Evolutionary conservation across 2,888 invertebrate genomes (phyloP), one percentile per base, ranked within the genome.

Genomic region (Ischnura elegans): DNA sequence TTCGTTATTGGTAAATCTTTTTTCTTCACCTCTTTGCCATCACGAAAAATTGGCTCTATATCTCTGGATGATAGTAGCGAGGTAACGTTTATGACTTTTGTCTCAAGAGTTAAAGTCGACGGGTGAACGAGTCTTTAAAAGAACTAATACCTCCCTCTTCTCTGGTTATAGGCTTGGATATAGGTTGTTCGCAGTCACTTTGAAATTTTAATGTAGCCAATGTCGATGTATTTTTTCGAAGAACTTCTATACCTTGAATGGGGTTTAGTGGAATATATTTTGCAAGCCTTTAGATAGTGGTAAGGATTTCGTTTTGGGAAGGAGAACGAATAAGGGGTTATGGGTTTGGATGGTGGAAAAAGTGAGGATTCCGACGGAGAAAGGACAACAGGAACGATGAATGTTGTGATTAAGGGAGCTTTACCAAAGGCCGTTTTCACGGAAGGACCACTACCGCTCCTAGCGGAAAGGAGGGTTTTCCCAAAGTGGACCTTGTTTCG

Each of bases 371-470:
- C 8, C 16, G 43, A 43, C 43, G 3, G 21, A 43, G 90, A 61
- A 90, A 90, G 61, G 36, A n/a, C n/a, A 90, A 90, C 43, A 43
- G n/a, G 45, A 43, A 43, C 90, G 55, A 66, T 90, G 61, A 90
- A 90, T 90, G 61, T 55, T 43, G 61, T 66, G 90, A 90, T 90
- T 90, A 90, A 45, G 90, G 76, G 61, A 42, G 43, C 90, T 90
- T 43, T 90, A 45, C 61, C 86, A 45, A 2, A 25, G 19, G 21
- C n/a, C 45, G 13, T 45, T 19, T 13, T 46, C 86, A 46, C 13
- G 36, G n/a, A 61, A n/a, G 76, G 76, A 13, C 36, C 29, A 13
- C n/a, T n/a, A 51, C 13, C 13, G 29, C 21, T 76, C 76, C 36
- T 1, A n/a, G 61, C 61, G 25, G 36, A 36, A 36, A 76, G 21